Evolutionary conservation across 2,113 vertebrate species (phyloP), one percentile per base, ranked within the genome.

Genomic region (Tichodroma muraria): DNA sequence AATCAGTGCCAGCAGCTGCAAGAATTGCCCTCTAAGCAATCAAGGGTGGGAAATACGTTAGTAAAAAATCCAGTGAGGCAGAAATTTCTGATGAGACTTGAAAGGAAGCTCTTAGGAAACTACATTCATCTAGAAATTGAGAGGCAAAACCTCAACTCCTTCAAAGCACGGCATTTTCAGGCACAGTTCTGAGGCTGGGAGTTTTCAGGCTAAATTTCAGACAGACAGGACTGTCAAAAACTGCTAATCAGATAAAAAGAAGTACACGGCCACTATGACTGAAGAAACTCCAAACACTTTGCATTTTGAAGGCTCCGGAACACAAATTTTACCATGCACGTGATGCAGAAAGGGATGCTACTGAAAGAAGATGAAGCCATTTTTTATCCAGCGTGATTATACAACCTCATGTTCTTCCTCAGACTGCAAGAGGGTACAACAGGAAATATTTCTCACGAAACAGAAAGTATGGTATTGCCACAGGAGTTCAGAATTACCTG

Each of bases 1-100:
- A 87, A 79, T 86, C 92, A 87, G 91, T 85, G 84, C 61, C 80
- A 89, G 80, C 49, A 90, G 77, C 89, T 90, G 80, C 70, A 90
- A 60, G 80, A 93, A 87, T 68, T 90, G 61, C 70, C 89, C 84
- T 95, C 84, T 59, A 89, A 79, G 80, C 84, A 82, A 90, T 80
- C 88, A 90, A 87, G n/a, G 49, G 73, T 81, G 54, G 80, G 80
- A 94, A 95, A 84, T 22, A 40, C 0, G 0, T 35, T 84, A 79
- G 57, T 80, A 42, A 86, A 76, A 93, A 93, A 89, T 38, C 80
- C 84, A 92, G 30, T 27, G 80, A 96, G 54, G 86, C 84, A 92
- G 86, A 90, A 95, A 90, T 92, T 61, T 79, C 65, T 86, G 72
- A 90, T 49, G 52, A 90, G 77, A 54, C 33, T 84, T 71, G 6